Evolutionary conservation across 1,140 invertebrate species (phyloP).

Genomic region (Archivesica marissinica): DNA sequence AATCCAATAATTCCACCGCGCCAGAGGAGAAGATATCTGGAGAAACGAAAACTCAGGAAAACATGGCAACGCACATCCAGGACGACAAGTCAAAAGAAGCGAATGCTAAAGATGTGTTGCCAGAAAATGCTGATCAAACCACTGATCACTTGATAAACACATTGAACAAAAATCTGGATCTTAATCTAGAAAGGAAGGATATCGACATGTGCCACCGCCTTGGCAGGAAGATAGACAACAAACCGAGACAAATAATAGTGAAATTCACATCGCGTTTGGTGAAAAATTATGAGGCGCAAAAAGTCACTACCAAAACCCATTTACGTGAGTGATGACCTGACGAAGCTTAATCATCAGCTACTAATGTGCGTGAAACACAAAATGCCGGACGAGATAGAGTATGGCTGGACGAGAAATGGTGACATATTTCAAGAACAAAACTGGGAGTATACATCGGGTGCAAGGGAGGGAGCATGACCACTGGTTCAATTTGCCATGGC

Average conservation of each 20-base stretch:
- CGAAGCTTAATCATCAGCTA: not conserved
- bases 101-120: not conserved
- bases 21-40: too few species aligned
- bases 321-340: conserved; percentile 7
- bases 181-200: not conserved
- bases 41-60: too few species aligned
- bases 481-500: conserved; percentile 19
- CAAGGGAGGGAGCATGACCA: not conserved
- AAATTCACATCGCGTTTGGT: not conserved
- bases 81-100: too few species aligned
- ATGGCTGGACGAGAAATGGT: not conserved
- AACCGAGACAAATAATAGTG: conserved; percentile 6
- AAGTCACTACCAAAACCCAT: not conserved
- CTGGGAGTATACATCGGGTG: not conserved
- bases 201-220: conserved; percentile 5
- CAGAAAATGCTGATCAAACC: not conserved
- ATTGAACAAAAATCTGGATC: not conserved
- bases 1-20: too few species aligned
- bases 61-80: too few species aligned
- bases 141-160: not conserved
- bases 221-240: not conserved
- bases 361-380: not conserved
- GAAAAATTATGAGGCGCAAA: not conserved
- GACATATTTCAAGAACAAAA: not conserved
- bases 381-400: not conserved